phyloP scores from a whole-genome alignment of 2,113 vertebrate genomes.

The Astur gentilis region DNA sequence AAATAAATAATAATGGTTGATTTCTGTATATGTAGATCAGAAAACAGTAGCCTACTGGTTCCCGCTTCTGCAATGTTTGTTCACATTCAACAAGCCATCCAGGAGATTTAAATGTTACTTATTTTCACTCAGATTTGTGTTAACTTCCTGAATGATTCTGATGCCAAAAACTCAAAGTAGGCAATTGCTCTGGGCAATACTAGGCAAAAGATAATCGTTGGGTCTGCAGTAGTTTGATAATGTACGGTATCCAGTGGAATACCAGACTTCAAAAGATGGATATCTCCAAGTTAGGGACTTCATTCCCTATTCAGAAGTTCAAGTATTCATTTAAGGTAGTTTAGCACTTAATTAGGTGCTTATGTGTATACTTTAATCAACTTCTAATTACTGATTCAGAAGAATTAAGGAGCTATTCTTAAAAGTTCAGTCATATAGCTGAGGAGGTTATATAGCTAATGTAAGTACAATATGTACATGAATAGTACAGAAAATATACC shows the following conservation, averaged over 20 bases:
- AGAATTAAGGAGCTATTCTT: not conserved
- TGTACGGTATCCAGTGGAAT: not conserved
- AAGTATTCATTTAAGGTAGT: not conserved
- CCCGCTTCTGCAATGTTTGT: not conserved
- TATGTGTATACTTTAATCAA: not conserved
- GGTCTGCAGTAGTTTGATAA: not conserved
- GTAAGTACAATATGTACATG: not conserved
- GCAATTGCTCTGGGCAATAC: not conserved
- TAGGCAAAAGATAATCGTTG: not conserved
- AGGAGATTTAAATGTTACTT: not conserved
- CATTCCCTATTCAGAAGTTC: not conserved
- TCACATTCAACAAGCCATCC: not conserved
- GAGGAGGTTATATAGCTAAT: not conserved
- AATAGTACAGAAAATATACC: not conserved
- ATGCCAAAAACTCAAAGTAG: not conserved
- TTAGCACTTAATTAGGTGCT: fast-evolving
- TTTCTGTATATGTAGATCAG: not conserved
- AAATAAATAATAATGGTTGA: not conserved
- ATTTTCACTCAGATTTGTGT: not conserved
- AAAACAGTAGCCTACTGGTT: not conserved
- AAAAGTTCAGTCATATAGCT: not conserved
- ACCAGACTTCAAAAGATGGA: not conserved
- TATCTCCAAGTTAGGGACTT: not conserved
- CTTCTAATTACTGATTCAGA: not conserved
- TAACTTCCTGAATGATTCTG: not conserved